Evolutionary conservation across 1,140 invertebrate species (phyloP).

Genomic region (Ceratitis capitata): DNA sequence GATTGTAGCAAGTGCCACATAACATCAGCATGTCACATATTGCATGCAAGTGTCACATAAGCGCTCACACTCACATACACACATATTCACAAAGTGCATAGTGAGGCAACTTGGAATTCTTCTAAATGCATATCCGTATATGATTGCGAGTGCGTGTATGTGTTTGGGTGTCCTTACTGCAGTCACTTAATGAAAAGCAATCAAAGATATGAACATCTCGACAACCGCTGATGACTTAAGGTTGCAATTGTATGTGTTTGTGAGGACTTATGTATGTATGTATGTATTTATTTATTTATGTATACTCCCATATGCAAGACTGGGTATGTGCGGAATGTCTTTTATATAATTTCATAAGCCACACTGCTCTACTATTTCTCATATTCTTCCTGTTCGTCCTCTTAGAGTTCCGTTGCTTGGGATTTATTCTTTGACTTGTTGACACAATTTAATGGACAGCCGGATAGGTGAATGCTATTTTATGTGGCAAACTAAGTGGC

Average conservation of each 20-base stretch:
- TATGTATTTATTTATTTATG: neutral
- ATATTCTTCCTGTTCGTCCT: neutral
- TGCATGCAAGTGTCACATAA: neutral
- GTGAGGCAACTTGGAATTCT: neutral
- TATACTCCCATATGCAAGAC: neutral
- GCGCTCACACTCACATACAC: neutral
- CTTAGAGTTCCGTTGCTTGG: neutral
- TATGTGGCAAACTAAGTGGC: neutral
- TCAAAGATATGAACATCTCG: neutral
- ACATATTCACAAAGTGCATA: neutral
- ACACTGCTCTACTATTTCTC: neutral
- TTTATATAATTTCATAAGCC: neutral
- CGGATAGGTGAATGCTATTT: neutral
- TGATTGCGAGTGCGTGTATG: neutral
- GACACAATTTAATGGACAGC: constrained; percentile 10
- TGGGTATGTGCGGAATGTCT: neutral
- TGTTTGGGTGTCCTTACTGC: neutral
- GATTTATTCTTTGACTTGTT: constrained; percentile 21
- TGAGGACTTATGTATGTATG: too few species aligned
- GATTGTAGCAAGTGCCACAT: neutral
- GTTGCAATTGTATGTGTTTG: too few species aligned
- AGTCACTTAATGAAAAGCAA: neutral
- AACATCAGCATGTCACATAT: neutral
- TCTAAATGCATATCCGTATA: neutral
- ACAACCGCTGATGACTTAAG: neutral